Conservation (phyloP, 1,140 invertebrate genomes). For the Octopus sinensis region DNA sequence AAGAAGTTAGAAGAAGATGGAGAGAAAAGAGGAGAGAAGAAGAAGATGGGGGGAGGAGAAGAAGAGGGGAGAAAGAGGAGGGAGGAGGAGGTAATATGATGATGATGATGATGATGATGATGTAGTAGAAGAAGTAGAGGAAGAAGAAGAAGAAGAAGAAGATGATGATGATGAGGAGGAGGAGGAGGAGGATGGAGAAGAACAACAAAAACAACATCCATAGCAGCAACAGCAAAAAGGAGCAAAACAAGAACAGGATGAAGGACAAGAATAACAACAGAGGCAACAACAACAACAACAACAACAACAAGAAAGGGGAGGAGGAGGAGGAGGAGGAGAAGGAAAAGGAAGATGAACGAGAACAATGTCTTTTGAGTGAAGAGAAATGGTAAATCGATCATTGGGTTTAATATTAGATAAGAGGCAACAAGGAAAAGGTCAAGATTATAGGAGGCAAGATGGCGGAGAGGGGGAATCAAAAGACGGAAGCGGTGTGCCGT, state of each 20-base stretch:
- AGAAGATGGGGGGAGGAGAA: too few relatives aligned
- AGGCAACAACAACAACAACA: neutral
- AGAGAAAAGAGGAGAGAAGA: too few relatives aligned
- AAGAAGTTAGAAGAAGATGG: too few relatives aligned
- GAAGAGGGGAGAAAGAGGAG: neutral
- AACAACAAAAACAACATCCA: neutral
- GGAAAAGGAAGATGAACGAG: neutral
- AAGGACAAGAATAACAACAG: neutral
- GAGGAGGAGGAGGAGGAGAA: neutral
- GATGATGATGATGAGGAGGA: neutral
- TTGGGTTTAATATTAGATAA: too few relatives aligned
- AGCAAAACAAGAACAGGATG: neutral
- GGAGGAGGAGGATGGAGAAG: neutral
- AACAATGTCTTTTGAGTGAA: neutral
- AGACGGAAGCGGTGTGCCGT: too few relatives aligned
- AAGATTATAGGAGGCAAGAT: too few relatives aligned
- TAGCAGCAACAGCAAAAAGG: neutral
- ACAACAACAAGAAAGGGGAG: neutral
- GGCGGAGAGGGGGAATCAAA: too few relatives aligned
- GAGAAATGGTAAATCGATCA: too few relatives aligned
- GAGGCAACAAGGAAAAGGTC: too few relatives aligned
- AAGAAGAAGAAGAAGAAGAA: too few relatives aligned
- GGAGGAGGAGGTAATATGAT: neutral
- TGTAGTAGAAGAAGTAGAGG: neutral
- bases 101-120: too few relatives aligned